Percentiles rank a stretch among this genome's conserved stretches.
These are phyloP conservation scores for Nephrocerus scutellatus DNA, from an alignment of 2,888 invertebrate genomes.

Conservation along the genomic window DNA sequence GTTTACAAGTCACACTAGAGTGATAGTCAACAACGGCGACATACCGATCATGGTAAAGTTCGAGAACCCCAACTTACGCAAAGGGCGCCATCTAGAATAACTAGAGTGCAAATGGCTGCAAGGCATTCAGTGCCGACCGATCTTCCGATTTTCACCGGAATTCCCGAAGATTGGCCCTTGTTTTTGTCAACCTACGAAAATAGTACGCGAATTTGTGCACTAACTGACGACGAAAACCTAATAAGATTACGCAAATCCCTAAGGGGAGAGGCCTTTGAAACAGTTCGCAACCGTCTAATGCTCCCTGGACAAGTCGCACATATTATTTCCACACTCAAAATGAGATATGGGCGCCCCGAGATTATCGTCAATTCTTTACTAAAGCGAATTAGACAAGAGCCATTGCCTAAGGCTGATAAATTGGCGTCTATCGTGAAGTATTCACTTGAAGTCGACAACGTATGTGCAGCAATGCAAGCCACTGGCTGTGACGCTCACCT, in stretches of 20 bases:
- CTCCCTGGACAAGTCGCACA: conserved; percentile 4
- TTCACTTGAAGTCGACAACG: conserved; percentile 3
- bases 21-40: too few relatives aligned
- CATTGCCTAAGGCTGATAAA: conserved; percentile 4
- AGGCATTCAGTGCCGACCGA: conserved; percentile 8
- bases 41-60: too few relatives aligned
- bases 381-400: conserved; percentile 5
- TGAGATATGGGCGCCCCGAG: conserved; percentile 10
- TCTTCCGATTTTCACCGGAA: conserved; percentile 5
- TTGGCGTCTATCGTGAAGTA: conserved; percentile 7
- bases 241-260: conserved; percentile 3
- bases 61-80: too few relatives aligned
- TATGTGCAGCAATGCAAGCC: conserved; percentile 2
- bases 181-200: conserved; percentile 1
- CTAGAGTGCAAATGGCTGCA: conserved; percentile 9
- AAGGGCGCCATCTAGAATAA: too few relatives aligned
- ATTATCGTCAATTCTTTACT: conserved; percentile 11
- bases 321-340: conserved; percentile 9
- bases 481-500: conserved; percentile 8
- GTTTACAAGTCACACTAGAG: too few relatives aligned
- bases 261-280: conserved; percentile 5
- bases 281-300: conserved; percentile 5
- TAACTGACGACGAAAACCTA: conserved; percentile 8
- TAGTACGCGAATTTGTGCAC: conserved; percentile 6
- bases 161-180: conserved; percentile 8